A percentile compares a stretch with the other conserved stretches of the same genome.
Conservation (phyloP, 37 sponge, comb jelly and placozoan genomes). For the Tethya wilhelma region DNA sequence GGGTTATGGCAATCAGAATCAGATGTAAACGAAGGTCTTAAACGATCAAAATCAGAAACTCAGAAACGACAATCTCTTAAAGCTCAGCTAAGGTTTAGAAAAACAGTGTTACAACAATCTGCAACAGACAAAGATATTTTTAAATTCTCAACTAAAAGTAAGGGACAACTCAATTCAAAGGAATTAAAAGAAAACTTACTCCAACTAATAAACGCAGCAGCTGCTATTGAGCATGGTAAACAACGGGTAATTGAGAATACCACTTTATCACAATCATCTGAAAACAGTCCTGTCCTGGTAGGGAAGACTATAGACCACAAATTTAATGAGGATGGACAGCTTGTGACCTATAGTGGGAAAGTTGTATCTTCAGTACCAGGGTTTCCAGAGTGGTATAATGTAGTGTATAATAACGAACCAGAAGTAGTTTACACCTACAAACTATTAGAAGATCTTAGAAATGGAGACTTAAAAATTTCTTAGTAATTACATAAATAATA, state of each 20-base stretch:
- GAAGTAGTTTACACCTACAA: too few relatives aligned
- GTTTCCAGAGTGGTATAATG: too few relatives aligned
- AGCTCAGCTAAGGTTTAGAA: constrained; percentile 21
- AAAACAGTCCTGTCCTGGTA: too few relatives aligned
- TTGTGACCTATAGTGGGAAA: too few relatives aligned
- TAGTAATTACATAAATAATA: too few relatives aligned
- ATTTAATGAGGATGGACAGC: constrained; percentile 4
- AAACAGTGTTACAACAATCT: constrained; percentile 8
- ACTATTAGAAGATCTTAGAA: too few relatives aligned
- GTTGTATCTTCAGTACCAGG: too few relatives aligned
- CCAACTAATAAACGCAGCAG: neutral
- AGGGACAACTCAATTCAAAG: neutral
- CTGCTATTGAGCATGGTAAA: too few relatives aligned
- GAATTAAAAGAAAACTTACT: constrained; percentile 4
- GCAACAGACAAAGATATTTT: neutral
- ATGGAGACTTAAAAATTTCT: too few relatives aligned
- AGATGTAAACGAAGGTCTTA: neutral
- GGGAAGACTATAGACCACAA: neutral
- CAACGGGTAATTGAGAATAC: too few relatives aligned
- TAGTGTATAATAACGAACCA: too few relatives aligned
- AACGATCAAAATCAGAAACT: constrained; percentile 9
- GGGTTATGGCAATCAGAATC: constrained; percentile 11
- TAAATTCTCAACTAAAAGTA: constrained; percentile 1
- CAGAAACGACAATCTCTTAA: constrained; percentile 11
- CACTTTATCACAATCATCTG: too few relatives aligned